Base-by-base conservation (phyloP, 2,113 vertebrate species). In the Motacilla tschutschensis region DNA sequence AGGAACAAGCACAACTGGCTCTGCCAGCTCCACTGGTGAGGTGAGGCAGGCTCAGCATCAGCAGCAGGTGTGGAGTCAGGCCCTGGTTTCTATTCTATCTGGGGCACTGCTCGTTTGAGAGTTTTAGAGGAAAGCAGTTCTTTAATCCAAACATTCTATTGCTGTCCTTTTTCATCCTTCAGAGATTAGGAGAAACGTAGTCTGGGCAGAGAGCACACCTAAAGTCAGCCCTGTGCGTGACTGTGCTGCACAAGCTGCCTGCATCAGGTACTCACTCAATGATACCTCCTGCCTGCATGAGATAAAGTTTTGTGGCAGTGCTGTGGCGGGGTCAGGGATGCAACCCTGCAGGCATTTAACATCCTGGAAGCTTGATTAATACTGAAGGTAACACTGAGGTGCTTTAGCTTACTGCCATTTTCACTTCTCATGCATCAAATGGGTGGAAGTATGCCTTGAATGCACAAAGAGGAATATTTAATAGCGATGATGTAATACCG, bases 391-490 rank as follows among this genome's bases (percentile, higher is more conserved):
- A 53, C 64, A 22, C 54, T 21, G 65, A 89, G 67, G 58, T 93
- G 33, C 70, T 25, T 86, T 46, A 92, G 60, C 73, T 75, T 69
- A 5, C 79, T 83, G 91, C 76, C 1, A 0, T 54, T 87, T 79
- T 86, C 38, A 22, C 29, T 93, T 59, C 77, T 85, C 21, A 4
- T 15, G 44, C 65, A 57, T 64, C 43, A 67, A 55, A 58, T 41
- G 28, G 35, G 14, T 44, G 66, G 55, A 77, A 93, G 48, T 84
- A 41, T 11, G 59, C 21, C 2, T 12, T 21, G 77, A 90, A 60
- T 82, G 78, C 60, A 41, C 73, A 81, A 91, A 87, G 84, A 77
- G 55, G 69, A 90, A 74, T 92, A 82, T 83, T 94, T 92, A 91
- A 91, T 82, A 71, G 80, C 2, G 0, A 2, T 53, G 81, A 73